These are phyloP conservation scores for Nomada hirtipes DNA, from an alignment of 2,888 invertebrate genomes.

Conservation along the genomic window DNA sequence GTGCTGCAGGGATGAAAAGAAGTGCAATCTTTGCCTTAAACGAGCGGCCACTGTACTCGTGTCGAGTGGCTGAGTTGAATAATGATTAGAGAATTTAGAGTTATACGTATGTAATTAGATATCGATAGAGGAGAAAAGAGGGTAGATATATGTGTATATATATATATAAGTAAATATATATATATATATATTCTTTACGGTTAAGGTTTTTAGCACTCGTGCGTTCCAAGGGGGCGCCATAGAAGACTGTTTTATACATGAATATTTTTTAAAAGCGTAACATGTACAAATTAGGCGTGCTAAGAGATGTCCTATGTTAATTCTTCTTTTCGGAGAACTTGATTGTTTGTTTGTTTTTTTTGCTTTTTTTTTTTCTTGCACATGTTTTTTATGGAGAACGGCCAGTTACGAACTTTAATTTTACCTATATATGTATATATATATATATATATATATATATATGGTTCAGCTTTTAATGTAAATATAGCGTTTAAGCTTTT, in stretches of 20 bases:
- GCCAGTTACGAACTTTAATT: not conserved
- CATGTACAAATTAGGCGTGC: constrained; percentile 50
- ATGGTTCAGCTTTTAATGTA: constrained; percentile 37
- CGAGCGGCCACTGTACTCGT: constrained; percentile 19
- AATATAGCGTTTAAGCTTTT: constrained; percentile 24
- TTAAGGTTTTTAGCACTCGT: constrained; percentile 33
- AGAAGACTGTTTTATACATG: constrained; percentile 49
- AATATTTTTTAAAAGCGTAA: constrained; percentile 43
- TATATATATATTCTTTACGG: constrained; percentile 20
- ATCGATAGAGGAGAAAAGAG: not conserved
- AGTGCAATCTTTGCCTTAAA: constrained; percentile 57
- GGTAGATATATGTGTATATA: not conserved
- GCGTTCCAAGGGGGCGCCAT: constrained; percentile 57
- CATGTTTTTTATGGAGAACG: not conserved
- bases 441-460: not conserved
- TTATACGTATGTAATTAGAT: constrained; percentile 24
- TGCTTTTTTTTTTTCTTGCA: not conserved
- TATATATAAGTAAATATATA: not conserved
- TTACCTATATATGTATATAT: not conserved
- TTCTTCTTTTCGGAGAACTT: not conserved
- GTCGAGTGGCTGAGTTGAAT: constrained; percentile 42
- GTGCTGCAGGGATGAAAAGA: not conserved
- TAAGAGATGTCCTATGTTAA: constrained; percentile 32
- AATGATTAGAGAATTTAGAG: constrained; percentile 8
- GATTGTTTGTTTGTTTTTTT: not conserved